These are phyloP conservation scores for Microplitis manilae DNA, from an alignment of 2,888 invertebrate species.

Conservation along the genomic window DNA sequence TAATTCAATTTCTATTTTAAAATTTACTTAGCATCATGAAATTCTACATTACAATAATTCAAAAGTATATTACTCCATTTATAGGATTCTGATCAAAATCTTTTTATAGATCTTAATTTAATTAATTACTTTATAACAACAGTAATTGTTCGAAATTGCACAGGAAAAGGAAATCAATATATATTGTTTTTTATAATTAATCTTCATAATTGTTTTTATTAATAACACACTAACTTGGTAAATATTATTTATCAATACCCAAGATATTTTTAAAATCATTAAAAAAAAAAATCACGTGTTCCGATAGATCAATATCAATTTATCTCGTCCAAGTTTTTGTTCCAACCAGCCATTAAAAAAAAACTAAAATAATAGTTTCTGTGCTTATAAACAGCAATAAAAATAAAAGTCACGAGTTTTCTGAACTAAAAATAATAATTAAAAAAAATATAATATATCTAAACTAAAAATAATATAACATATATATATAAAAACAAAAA, in stretches of 20 bases:
- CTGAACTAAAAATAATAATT: not conserved
- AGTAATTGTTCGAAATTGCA: no score
- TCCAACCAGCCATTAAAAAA: not conserved
- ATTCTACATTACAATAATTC: no score
- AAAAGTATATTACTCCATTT: no score
- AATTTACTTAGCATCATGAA: no score
- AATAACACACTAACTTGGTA: not conserved
- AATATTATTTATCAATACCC: not conserved
- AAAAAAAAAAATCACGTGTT: not conserved
- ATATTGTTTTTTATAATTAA: no score
- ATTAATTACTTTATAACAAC: no score
- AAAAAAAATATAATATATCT: not conserved
- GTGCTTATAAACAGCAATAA: not conserved
- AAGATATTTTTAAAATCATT: not conserved
- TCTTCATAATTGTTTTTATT: not conserved
- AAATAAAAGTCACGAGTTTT: not conserved
- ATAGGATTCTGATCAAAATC: no score
- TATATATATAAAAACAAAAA: conserved; percentile 9
- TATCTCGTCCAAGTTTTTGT: not conserved
- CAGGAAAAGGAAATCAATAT: no score
- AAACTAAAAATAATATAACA: conserved; percentile 1
- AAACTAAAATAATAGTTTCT: not conserved
- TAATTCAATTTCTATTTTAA: no score
- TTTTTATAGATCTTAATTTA: no score
- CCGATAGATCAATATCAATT: not conserved